phyloP scores from a whole-genome alignment of 2,797 vertebrate genomes.

The Setipinna tenuifilis region DNA sequence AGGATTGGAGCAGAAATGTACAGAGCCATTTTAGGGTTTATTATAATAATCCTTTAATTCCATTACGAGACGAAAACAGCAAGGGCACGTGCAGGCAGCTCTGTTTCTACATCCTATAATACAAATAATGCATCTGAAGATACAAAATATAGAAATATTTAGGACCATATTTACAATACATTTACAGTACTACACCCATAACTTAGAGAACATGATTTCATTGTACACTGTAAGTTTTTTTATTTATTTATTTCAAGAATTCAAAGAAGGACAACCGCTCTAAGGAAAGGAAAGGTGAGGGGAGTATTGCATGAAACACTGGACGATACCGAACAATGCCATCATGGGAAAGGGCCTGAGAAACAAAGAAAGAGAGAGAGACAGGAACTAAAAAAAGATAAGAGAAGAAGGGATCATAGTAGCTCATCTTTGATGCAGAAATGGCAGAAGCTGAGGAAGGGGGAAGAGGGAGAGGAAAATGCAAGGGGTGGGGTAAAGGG shows the following conservation, averaged over 20 bases:
- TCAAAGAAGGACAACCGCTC: constrained; percentile 69
- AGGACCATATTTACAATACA: constrained; percentile 83
- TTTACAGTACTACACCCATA: constrained; percentile 88
- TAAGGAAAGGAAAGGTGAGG: constrained; percentile 65
- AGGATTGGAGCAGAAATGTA: constrained; percentile 24
- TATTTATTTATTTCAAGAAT: constrained; percentile 61
- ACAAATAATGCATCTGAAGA: constrained; percentile 83
- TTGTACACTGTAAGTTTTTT: constrained; percentile 67
- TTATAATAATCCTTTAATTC: constrained; percentile 80
- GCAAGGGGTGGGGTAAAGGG: not conserved
- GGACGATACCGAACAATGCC: constrained; percentile 81
- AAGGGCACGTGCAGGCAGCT: constrained; percentile 79
- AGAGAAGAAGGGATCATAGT: constrained; percentile 26
- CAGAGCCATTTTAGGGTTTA: constrained; percentile 45
- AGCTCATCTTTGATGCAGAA: constrained; percentile 17
- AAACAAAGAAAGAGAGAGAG: constrained; percentile 47
- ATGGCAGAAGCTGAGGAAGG: constrained; percentile 32
- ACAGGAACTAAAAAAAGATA: constrained; percentile 40
- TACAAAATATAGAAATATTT: constrained; percentile 89
- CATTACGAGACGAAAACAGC: constrained; percentile 78
- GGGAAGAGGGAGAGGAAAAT: not conserved
- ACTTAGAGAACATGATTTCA: constrained; percentile 82
- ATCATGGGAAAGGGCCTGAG: constrained; percentile 73
- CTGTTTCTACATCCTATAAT: constrained; percentile 79
- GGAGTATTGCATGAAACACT: constrained; percentile 81